Base-by-base conservation (phyloP, 2,797 vertebrate species). In the Coreius guichenoti region DNA sequence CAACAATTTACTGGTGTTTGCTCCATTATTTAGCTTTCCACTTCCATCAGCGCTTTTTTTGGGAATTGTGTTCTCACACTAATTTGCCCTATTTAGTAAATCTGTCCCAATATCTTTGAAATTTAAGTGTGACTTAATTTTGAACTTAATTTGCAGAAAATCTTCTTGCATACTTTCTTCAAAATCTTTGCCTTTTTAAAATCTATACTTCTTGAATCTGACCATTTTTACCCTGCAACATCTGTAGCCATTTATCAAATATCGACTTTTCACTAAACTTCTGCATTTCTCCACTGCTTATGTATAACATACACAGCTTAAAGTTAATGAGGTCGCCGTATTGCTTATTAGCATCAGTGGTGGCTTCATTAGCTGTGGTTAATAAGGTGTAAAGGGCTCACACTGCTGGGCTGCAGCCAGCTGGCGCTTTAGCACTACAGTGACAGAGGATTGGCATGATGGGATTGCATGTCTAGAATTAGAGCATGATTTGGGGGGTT, bases 241-340 rank as follows among this genome's bases (percentile, higher is more conserved):
- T 86, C 87, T 84, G 87, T 70, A 82, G 79, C 61, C 78, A 86
- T 86, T 84, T 54, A 82, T 88, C 82, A 88, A 45, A 79, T 75
- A 77, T 82, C n/a, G 43, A 51, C 76, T 67, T 78, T 69, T 45
- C 31, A 69, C 45, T 63, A 81, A 82, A 86, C 79, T 69, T 85
- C 58, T 68, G 72, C 3, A 47, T 73, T 56, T 73, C 26, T 67
- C 19, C 12, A 12, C 45, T 70, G 80, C 82, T 87, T 78, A 70
- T 65, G 39, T 82, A 47, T 23, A 58, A 73, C 82, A 70, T 81
- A 70, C 67, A 74, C 56, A 82, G 72, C 36, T 87, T 89, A 39
- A 83, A 76, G 83, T 86, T 87, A 90, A 90, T 88, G 85, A 88
- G 89, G 85, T 86, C 81, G 33, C 74, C n/a, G 63, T 81, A 73